phyloP scores from a whole-genome alignment of 2,113 vertebrate species.

The Calyptomena viridis region DNA sequence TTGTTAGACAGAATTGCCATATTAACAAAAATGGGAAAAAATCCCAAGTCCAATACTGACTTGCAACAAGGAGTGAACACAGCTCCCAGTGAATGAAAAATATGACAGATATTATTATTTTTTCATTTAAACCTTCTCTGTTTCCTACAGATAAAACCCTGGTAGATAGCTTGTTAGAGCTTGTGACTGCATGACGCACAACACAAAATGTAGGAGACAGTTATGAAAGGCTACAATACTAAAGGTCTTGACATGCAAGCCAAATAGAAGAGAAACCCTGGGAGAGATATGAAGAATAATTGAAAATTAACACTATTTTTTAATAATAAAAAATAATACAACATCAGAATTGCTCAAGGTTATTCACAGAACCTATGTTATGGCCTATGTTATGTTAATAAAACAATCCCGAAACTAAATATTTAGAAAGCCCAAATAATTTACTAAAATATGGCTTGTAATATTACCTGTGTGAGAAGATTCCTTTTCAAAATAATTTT shows the following conservation, averaged over 20 bases:
- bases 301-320: neutral
- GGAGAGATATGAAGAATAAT: neutral
- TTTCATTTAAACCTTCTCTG: neutral
- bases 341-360: neutral
- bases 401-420: neutral
- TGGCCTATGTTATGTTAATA: fast-evolving
- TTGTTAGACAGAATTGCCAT: neutral
- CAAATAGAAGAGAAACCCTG: neutral
- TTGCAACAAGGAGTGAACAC: neutral
- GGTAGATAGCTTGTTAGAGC: neutral
- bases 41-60: neutral
- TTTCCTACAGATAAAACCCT: neutral
- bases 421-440: neutral
- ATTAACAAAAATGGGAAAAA: neutral
- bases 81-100: neutral
- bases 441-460: neutral
- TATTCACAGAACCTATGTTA: neutral
- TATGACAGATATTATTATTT: neutral
- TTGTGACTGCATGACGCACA: neutral
- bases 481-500: neutral
- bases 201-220: neutral
- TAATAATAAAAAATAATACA: neutral
- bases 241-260: neutral
- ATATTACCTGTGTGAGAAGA: slow-evolving; percentile 49
- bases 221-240: neutral